Percentiles rank a stretch among this genome's conserved stretches.
These are phyloP conservation scores for Synanceia verrucosa DNA, from an alignment of 2,797 vertebrate species.

Conservation along the genomic window DNA sequence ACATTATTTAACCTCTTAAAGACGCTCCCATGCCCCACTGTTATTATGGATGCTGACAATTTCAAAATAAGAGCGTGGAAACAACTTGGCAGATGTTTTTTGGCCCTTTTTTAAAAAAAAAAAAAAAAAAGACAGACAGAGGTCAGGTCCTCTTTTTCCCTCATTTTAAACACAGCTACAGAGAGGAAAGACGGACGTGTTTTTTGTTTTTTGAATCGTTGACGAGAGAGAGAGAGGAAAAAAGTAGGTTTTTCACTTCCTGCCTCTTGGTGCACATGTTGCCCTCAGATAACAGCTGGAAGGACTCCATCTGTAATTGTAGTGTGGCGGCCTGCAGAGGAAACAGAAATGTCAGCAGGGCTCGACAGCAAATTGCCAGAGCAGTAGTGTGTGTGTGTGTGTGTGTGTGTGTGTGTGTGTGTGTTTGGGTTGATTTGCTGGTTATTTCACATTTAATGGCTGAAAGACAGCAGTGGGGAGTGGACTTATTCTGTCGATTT, in stretches of 20 bases:
- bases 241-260: constrained; percentile 32
- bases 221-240: background rate
- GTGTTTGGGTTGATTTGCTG: too few relatives aligned
- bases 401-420: background rate
- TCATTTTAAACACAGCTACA: constrained; percentile 24
- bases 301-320: constrained; percentile 31
- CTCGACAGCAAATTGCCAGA: constrained; percentile 29
- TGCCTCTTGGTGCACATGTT: constrained; percentile 36
- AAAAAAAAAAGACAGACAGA: background rate
- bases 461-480: background rate
- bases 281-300: constrained; percentile 53
- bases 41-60: background rate
- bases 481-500: background rate
- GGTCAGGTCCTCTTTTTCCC: constrained; percentile 21
- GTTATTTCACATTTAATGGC: too few relatives aligned
- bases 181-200: constrained; percentile 13
- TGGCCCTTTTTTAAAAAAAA: background rate
- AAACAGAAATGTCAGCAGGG: constrained; percentile 40
- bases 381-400: background rate
- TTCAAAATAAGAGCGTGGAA: background rate
- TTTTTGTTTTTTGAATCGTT: constrained; percentile 32
- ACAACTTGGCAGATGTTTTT: background rate
- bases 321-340: constrained; percentile 23
- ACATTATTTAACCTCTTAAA: too few relatives aligned
- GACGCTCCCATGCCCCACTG: too few relatives aligned